Conservation (phyloP, 2,797 vertebrate genomes). For the Manis pentadactyla region DNA sequence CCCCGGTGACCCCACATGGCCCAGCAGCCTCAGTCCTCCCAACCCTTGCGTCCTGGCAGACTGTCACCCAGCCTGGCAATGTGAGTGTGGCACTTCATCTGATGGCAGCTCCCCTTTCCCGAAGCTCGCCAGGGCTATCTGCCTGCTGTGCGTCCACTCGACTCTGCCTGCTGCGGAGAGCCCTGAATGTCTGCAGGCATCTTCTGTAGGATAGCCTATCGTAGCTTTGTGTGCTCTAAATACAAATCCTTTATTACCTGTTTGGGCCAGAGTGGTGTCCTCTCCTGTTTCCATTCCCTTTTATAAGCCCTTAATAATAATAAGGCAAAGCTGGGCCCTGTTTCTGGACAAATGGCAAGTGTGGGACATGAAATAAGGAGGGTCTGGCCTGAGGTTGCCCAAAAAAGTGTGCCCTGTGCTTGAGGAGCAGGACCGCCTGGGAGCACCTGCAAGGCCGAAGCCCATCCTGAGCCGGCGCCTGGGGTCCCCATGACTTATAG, state of each 20-base stretch:
- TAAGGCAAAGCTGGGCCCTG: accelerated
- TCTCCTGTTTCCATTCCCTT: accelerated
- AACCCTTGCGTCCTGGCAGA: neutral
- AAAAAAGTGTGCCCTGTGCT: slow-evolving; percentile 23
- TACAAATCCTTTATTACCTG: accelerated
- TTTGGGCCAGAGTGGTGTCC: accelerated
- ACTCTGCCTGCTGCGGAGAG: accelerated
- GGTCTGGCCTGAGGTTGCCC: neutral
- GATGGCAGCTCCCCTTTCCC: neutral
- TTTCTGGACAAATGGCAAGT: accelerated
- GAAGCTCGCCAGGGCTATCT: accelerated
- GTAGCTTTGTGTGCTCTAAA: accelerated
- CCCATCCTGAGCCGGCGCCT: slow-evolving; percentile 91
- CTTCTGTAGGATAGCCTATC: accelerated
- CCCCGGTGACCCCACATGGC: too few species aligned
- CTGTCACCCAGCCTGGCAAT: too few species aligned
- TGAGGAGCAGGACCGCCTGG: slow-evolving; percentile 78
- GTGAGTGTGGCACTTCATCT: too few species aligned
- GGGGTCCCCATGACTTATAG: slow-evolving; percentile 94
- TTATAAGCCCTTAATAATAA: neutral
- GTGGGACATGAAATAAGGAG: neutral
- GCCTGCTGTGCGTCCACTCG: accelerated
- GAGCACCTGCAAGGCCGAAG: slow-evolving; percentile 82
- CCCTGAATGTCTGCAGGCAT: accelerated
- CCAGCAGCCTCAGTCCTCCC: too few species aligned